Base-by-base conservation (phyloP, 2,888 invertebrate species). In the Stenotaenia linearis region DNA sequence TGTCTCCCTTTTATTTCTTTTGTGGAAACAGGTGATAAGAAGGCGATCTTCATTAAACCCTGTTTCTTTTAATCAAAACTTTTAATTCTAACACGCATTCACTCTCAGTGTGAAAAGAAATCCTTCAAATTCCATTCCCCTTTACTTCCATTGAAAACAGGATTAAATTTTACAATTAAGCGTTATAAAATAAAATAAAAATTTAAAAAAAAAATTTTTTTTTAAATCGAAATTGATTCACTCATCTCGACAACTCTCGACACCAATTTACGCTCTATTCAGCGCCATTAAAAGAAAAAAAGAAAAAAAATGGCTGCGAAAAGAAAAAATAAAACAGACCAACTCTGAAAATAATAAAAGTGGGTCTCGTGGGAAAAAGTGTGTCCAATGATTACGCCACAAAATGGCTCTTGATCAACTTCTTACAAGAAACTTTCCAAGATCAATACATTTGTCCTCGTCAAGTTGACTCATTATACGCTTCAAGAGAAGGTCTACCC, bases 331-430 rank as follows among this genome's bases (percentile, higher is more conserved):
- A 61, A 23, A 56, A 61, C 23, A 23, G 23, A 4, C 61, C 61
- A 61, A 25, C 61, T 25, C 6, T 23, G 23, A 25, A 61, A 61
- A 61, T 61, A 61, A 28, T 61, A 61, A 61, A 56, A 61, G 23
- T 25, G 15, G 9, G 6, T 61, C 61, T 12, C 61, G 25, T 25
- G 25, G 61, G 25, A 61, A 28, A 28, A 25, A 61, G 18, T n/a
- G 28, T 15, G 61, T 61, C 61, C 61, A 2, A 61, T 61, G 61
- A 61, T 61, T 61, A 61, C 56, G 12, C 61, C 61, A 25, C 61
- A 61, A 61, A 61, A 61, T 61, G 61, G 61, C 61, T 61, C 61
- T 61, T 61, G 61, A 61, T 61, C 61, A 61, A 28, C 61, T 61
- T 28, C 61, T 61, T 23, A 61, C 25, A 45, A 25, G 25, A 61